phyloP scores from a whole-genome alignment of 2,888 invertebrate genomes.

The Synergus gifuensis region DNA sequence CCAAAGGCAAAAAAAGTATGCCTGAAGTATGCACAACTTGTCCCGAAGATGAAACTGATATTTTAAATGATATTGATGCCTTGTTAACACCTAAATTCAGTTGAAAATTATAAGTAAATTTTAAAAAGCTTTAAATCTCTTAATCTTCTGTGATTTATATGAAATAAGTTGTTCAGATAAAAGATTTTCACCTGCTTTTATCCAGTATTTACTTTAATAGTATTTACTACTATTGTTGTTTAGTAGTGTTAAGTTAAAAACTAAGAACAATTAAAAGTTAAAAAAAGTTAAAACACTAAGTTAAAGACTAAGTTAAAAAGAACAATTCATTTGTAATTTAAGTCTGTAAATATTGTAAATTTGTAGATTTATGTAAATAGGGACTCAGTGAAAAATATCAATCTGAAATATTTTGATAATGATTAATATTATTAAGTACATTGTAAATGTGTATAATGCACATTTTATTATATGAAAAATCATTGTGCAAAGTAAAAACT shows the following conservation, averaged over 20 bases:
- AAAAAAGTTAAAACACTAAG: no score
- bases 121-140: background rate
- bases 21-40: conserved; percentile 55
- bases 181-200: background rate
- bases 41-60: conserved; percentile 66
- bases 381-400: background rate
- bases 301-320: no score
- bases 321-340: background rate
- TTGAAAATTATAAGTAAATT: background rate
- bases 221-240: background rate
- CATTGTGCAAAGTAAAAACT: conserved; percentile 59
- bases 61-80: conserved; percentile 73
- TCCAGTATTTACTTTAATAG: background rate
- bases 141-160: background rate
- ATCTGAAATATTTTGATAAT: background rate
- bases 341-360: background rate
- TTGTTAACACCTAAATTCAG: conserved; percentile 59
- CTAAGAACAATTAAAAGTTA: no score
- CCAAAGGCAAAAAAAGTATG: background rate
- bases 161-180: background rate
- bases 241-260: no score
- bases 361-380: background rate
- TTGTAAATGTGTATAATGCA: background rate
- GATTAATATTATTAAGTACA: background rate
- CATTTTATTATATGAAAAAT: background rate